Evolutionary conservation across 2,113 vertebrate species (phyloP).

Genomic region (Rissa tridactyla): DNA sequence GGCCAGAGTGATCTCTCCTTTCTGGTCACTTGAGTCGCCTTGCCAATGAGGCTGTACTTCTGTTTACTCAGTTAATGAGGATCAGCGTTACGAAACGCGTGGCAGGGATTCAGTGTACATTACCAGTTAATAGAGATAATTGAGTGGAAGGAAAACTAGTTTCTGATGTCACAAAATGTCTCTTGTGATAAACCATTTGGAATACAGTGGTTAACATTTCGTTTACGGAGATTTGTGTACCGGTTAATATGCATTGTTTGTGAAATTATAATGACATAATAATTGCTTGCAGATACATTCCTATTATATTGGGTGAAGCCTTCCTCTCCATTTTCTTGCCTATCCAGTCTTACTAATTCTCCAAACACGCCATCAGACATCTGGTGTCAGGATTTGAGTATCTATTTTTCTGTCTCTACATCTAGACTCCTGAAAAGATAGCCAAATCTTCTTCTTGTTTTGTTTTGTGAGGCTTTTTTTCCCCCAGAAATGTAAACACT

Average conservation of each 20-base stretch:
- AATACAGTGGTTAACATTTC: conserved; percentile 37
- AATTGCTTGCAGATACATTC: conserved; percentile 39
- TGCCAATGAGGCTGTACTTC: conserved; percentile 9
- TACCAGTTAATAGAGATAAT: conserved; percentile 54
- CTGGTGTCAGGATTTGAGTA: conserved; percentile 13
- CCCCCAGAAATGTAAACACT: neutral
- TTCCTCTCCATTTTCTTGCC: conserved; percentile 25
- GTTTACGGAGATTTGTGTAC: neutral
- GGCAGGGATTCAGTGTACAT: conserved; percentile 21
- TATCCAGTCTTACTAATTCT: conserved; percentile 19
- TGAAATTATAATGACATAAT: conserved; percentile 32
- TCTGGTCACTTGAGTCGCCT: neutral
- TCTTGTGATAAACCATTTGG: conserved; percentile 23
- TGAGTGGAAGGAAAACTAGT: conserved; percentile 57
- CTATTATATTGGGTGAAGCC: neutral
- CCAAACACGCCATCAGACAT: neutral
- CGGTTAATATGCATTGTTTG: neutral
- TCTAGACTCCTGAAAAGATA: neutral
- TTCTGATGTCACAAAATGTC: conserved; percentile 49
- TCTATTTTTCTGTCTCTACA: conserved; percentile 18
- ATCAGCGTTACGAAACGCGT: neutral
- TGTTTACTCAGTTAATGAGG: conserved; percentile 55
- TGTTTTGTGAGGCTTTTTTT: neutral
- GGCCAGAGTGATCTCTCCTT: neutral
- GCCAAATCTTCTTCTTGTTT: neutral